Evolutionary conservation across 2,113 vertebrate genomes (phyloP).

Genomic region (Ammodytes dubius): DNA sequence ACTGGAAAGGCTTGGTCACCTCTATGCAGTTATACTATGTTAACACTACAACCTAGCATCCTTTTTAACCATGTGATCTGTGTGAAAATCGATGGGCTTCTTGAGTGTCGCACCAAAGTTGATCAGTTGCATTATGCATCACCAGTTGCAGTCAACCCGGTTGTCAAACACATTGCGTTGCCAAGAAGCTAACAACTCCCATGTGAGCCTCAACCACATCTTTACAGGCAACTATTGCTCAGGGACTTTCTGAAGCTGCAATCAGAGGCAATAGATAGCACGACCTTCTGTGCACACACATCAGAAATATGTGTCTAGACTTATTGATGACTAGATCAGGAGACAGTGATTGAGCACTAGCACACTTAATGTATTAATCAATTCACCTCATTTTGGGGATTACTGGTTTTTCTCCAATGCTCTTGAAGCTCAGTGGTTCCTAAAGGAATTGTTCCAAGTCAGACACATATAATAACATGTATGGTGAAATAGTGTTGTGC

Average conservation of each 20-base stretch:
- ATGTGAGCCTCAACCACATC: not conserved
- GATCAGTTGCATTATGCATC: slow-evolving; percentile 41
- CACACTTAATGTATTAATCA: not conserved
- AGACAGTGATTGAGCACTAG: not conserved
- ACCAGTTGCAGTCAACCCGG: slow-evolving; percentile 17
- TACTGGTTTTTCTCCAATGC: not conserved
- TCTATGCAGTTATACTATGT: not conserved
- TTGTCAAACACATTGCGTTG: slow-evolving; percentile 18
- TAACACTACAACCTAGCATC: not conserved
- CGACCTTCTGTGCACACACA: not conserved
- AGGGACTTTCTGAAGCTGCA: not conserved
- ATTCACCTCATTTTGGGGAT: not conserved
- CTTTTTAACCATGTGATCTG: not conserved
- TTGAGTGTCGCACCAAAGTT: slow-evolving; percentile 16
- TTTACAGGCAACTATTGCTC: slow-evolving; percentile 2
- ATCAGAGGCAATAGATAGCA: not conserved
- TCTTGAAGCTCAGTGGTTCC: not conserved
- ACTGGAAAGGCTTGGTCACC: too few relatives aligned
- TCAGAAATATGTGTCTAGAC: not conserved
- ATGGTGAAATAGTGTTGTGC: not conserved
- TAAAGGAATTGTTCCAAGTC: not conserved
- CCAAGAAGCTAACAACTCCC: slow-evolving; percentile 10
- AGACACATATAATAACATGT: not conserved
- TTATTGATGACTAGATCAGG: not conserved
- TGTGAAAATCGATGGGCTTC: slow-evolving; percentile 8